These are phyloP conservation scores for Tauraco erythrolophus DNA, from an alignment of 2,113 vertebrate genomes.

Conservation along the genomic window DNA sequence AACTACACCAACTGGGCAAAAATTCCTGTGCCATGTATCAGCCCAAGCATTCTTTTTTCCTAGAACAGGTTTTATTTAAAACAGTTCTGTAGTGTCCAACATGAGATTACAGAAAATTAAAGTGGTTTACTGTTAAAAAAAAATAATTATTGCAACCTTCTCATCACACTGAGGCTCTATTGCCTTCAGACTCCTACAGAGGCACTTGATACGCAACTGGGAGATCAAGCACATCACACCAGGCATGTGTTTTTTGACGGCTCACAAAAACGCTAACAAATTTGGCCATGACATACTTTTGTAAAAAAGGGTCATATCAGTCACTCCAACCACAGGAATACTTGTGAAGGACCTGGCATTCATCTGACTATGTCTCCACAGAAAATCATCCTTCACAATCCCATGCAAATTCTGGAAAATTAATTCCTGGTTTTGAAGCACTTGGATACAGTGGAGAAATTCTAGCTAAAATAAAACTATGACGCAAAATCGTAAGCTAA, in stretches of 20 bases:
- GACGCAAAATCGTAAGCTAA: background rate
- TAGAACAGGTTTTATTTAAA: background rate
- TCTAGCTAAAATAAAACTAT: background rate
- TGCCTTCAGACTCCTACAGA: background rate
- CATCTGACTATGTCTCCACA: background rate
- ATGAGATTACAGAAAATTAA: background rate
- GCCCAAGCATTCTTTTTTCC: background rate
- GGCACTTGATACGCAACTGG: background rate
- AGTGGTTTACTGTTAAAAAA: background rate
- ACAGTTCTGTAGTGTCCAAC: background rate
- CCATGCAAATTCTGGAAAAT: background rate
- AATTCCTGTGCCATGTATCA: background rate
- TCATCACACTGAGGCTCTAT: background rate
- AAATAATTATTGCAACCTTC: background rate
- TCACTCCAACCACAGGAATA: background rate
- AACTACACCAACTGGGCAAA: background rate
- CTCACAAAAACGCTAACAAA: background rate
- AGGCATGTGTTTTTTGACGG: background rate
- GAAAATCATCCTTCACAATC: background rate
- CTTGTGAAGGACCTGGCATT: background rate
- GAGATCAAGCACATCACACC: background rate
- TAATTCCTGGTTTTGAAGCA: background rate
- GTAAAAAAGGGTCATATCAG: background rate
- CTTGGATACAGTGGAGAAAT: background rate
- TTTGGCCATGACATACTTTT: background rate